Evolutionary conservation across 2,888 invertebrate species (phyloP).

Genomic region (Automeris io): DNA sequence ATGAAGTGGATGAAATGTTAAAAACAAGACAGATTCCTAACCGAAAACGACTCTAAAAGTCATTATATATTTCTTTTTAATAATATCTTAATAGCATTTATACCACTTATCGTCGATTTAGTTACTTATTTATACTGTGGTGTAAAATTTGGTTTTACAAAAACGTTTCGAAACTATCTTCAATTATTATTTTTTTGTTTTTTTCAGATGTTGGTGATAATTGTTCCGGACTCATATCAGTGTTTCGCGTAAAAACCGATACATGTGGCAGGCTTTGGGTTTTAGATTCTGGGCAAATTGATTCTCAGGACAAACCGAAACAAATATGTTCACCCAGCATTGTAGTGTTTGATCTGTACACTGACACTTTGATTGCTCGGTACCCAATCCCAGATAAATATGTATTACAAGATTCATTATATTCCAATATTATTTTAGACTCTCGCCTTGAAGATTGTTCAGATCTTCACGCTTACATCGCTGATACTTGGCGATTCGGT

Average conservation of each 20-base stretch:
- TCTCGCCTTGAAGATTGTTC: conserved; percentile 77
- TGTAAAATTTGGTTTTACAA: no score
- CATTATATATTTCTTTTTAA: no score
- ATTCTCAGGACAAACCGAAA: conserved; percentile 79
- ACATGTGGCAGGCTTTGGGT: conserved; percentile 87
- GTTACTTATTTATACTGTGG: no score
- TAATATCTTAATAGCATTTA: no score
- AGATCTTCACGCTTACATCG: conserved; percentile 80
- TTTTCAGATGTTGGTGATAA: conserved; percentile 39
- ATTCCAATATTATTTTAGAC: conserved; percentile 81
- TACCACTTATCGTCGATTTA: no score
- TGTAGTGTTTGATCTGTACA: conserved; percentile 82
- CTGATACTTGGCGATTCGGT: conserved; percentile 84
- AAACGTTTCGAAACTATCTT: neutral
- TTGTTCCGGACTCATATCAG: conserved; percentile 84
- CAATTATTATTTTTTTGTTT: neutral
- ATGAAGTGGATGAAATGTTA: no score
- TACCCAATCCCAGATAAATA: conserved; percentile 81
- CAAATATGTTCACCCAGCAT: conserved; percentile 86
- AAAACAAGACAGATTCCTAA: no score
- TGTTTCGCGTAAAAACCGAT: conserved; percentile 85
- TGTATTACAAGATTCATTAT: conserved; percentile 81
- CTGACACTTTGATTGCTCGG: conserved; percentile 78
- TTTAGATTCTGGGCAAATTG: conserved; percentile 86
- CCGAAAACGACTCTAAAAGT: no score